Evolutionary conservation across 2,113 vertebrate genomes (phyloP).

Genomic region (Microtus pennsylvanicus): DNA sequence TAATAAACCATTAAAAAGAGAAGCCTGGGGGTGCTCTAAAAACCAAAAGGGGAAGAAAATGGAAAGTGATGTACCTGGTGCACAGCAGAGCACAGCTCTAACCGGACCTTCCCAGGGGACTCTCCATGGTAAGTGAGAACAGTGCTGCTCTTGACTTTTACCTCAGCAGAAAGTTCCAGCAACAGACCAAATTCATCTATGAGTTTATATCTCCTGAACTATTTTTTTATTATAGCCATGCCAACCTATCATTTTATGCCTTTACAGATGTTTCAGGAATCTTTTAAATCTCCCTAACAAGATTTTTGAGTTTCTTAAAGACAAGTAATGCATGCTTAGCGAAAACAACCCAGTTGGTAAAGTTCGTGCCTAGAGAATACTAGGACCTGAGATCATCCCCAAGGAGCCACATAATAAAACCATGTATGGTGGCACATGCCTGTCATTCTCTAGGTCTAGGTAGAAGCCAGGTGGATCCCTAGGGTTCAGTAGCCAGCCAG

Average conservation of each 20-base stretch:
- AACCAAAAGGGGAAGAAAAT: constrained; percentile 6
- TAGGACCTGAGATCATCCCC: not conserved
- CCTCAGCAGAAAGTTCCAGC: not conserved
- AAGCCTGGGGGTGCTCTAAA: not conserved
- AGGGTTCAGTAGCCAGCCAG: not conserved
- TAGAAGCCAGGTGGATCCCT: too few relatives aligned
- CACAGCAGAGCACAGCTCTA: fast-evolving
- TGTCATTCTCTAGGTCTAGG: too few relatives aligned
- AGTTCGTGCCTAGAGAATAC: too few relatives aligned
- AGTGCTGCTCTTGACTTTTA: not conserved
- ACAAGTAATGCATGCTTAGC: not conserved
- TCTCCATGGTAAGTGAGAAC: not conserved
- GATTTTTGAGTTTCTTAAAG: constrained; percentile 42
- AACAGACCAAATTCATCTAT: not conserved
- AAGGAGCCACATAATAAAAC: not conserved
- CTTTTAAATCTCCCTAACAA: not conserved
- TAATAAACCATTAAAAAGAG: not conserved
- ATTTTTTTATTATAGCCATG: not conserved
- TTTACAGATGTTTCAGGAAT: not conserved
- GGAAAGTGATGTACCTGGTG: not conserved
- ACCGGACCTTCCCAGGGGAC: not conserved
- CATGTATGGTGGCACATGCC: not conserved
- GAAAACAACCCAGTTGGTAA: not conserved
- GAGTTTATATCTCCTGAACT: constrained; percentile 24
- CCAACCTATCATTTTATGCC: not conserved